These are phyloP conservation scores for Drosophila tropicalis DNA, from an alignment of 1,140 invertebrate genomes.

Conservation along the genomic window DNA sequence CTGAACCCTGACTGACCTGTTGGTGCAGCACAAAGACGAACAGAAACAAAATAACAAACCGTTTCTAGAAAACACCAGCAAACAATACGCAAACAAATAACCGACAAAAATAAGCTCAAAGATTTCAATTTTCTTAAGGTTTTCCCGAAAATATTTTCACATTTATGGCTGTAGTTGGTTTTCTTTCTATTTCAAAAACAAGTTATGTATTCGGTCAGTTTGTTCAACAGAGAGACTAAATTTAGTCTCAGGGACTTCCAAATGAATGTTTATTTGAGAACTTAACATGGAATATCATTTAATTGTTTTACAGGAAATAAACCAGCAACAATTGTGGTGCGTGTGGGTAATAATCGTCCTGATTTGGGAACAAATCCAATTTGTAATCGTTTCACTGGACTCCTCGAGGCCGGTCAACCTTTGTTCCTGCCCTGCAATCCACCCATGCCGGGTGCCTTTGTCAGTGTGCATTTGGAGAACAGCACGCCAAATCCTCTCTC, in stretches of 20 bases:
- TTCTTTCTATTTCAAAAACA: too few species aligned
- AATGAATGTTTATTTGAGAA: too few species aligned
- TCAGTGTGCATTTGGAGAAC: slow-evolving; percentile 94
- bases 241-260: too few species aligned
- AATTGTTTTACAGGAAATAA: slow-evolving; percentile 84
- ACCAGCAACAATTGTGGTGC: slow-evolving; percentile 93
- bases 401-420: slow-evolving; percentile 94
- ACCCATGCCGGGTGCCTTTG: slow-evolving; percentile 97
- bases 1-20: slow-evolving; percentile 56
- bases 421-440: slow-evolving; percentile 96
- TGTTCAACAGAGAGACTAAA: too few species aligned
- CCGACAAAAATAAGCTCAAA: not conserved
- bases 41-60: not conserved
- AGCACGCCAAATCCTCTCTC: slow-evolving; percentile 89
- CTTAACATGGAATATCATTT: not conserved
- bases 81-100: slow-evolving; percentile 1
- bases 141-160: not conserved
- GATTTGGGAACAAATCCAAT: slow-evolving; percentile 96
- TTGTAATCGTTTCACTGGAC: slow-evolving; percentile 94
- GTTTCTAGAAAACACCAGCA: slow-evolving; percentile 5
- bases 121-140: not conserved
- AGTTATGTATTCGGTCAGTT: too few species aligned
- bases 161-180: too few species aligned
- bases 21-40: slow-evolving; percentile 25
- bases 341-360: slow-evolving; percentile 97